A percentile compares a stretch with the other conserved stretches of the same genome.
Evolutionary conservation across 2,113 vertebrate species (phyloP).

Genomic region (Lepus europaeus): DNA sequence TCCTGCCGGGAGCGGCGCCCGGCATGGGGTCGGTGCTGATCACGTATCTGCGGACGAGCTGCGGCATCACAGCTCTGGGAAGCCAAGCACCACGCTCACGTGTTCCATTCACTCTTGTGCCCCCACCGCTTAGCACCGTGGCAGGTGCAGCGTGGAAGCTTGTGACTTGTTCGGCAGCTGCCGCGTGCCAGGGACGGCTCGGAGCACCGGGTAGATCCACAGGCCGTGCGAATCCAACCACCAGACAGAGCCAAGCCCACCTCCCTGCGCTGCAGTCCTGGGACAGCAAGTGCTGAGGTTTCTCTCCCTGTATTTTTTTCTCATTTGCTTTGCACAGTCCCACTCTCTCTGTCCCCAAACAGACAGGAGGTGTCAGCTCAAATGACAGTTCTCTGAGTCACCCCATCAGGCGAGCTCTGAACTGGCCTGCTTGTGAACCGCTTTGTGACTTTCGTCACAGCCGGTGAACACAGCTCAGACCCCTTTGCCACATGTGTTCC

Average conservation of each 20-base stretch:
- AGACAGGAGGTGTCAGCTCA: background rate
- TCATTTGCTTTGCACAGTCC: background rate
- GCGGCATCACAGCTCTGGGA: background rate
- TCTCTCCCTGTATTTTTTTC: background rate
- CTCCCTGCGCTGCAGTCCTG: background rate
- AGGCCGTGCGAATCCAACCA: too few species aligned
- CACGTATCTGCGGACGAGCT: background rate
- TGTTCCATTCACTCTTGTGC: too few species aligned
- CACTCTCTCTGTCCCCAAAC: background rate
- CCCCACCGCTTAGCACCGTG: accelerated
- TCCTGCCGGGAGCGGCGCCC: background rate
- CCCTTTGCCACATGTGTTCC: background rate
- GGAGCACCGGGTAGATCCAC: background rate
- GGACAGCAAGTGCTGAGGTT: background rate
- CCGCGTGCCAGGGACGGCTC: background rate
- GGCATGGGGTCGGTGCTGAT: background rate
- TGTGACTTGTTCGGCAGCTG: background rate
- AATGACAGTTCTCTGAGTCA: background rate
- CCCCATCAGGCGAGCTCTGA: background rate
- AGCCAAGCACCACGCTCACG: accelerated
- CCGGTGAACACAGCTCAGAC: background rate
- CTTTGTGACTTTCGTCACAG: background rate
- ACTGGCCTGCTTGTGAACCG: background rate
- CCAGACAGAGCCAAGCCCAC: background rate
- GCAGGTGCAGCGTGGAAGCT: background rate